phyloP scores from a whole-genome alignment of 2,888 invertebrate genomes.

The Chironomus tentans region DNA sequence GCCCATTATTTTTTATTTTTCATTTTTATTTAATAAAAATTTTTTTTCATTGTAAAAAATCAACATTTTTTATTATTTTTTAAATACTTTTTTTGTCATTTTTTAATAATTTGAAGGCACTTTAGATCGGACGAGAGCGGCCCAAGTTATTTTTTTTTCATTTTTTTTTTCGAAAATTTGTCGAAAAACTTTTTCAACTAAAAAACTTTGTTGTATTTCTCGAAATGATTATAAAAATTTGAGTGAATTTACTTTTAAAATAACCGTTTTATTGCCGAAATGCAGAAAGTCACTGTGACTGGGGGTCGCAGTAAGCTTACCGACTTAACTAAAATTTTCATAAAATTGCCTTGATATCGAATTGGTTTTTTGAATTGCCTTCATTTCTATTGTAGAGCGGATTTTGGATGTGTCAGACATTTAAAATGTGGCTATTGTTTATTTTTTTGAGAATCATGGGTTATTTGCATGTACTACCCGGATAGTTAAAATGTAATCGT shows the following conservation, averaged over 20 bases:
- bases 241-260: constrained; percentile 24
- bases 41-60: constrained; percentile 69
- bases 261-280: constrained; percentile 27
- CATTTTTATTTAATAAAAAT: constrained; percentile 63
- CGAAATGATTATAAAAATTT: constrained; percentile 26
- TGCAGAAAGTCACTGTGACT: background rate
- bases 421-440: constrained; percentile 56
- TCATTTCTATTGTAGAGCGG: constrained; percentile 72
- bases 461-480: constrained; percentile 34
- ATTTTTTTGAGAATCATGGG: constrained; percentile 54
- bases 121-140: constrained; percentile 91
- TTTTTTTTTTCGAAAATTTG: constrained; percentile 27
- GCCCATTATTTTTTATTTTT: constrained; percentile 64
- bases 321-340: constrained; percentile 18
- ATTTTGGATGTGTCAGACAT: constrained; percentile 51
- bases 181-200: constrained; percentile 31
- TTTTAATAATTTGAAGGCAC: constrained; percentile 64
- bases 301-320: background rate
- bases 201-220: constrained; percentile 6
- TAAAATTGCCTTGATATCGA: constrained; percentile 14
- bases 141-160: constrained; percentile 56
- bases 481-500: background rate
- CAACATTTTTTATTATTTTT: constrained; percentile 48
- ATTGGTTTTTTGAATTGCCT: constrained; percentile 51
- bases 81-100: constrained; percentile 31